phyloP scores from a whole-genome alignment of 2,797 vertebrate species.

The Sarcoramphus papa region DNA sequence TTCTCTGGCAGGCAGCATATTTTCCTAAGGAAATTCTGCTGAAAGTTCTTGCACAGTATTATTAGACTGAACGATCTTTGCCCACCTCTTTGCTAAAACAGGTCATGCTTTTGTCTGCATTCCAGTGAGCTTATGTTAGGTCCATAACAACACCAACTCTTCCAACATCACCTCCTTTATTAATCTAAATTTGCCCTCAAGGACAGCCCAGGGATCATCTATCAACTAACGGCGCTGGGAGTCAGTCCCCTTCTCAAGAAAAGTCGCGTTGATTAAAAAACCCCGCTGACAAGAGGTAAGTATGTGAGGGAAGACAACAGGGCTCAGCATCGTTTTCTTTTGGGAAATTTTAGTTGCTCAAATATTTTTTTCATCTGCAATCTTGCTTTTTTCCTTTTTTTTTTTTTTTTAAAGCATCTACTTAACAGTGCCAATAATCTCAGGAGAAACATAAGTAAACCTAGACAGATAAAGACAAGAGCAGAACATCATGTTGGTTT shows the following conservation, averaged over 20 bases:
- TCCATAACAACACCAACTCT: constrained; percentile 29
- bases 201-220: constrained; percentile 11
- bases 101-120: constrained; percentile 55
- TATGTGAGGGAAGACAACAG: neutral
- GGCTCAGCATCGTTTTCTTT: neutral
- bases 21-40: constrained; percentile 58
- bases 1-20: constrained; percentile 1
- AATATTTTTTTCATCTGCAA: neutral
- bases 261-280: neutral
- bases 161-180: constrained; percentile 45
- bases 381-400: neutral
- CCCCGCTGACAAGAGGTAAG: neutral
- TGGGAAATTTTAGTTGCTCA: neutral
- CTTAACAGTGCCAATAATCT: neutral
- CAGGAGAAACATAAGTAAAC: neutral
- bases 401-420: neutral
- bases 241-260: neutral
- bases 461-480: neutral
- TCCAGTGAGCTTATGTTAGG: constrained; percentile 50
- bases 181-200: constrained; percentile 27
- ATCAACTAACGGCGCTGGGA: neutral
- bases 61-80: constrained; percentile 19
- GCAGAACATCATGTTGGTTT: neutral
- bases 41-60: constrained; percentile 21
- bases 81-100: constrained; percentile 23